These are phyloP conservation scores for Tauraco hartlaubi DNA, from an alignment of 2,797 vertebrate genomes.

Conservation along the genomic window DNA sequence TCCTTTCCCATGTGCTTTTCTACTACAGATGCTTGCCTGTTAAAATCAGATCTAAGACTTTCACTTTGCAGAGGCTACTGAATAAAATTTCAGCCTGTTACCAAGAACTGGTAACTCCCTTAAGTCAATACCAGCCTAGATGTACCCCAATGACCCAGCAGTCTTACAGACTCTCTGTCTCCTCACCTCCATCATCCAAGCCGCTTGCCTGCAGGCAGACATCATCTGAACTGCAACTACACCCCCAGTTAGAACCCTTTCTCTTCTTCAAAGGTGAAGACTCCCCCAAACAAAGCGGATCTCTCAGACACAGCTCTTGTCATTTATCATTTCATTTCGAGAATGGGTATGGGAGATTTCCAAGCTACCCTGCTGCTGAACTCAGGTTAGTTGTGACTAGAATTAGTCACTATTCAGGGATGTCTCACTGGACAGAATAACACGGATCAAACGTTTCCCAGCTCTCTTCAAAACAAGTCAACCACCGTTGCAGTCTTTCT, in stretches of 20 bases:
- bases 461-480: not conserved
- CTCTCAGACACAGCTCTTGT: not conserved
- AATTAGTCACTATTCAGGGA: not conserved
- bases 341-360: not conserved
- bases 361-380: not conserved
- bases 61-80: not conserved
- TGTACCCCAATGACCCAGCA: not conserved
- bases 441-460: not conserved
- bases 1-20: not conserved
- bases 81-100: not conserved
- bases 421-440: not conserved
- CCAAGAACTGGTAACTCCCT: not conserved
- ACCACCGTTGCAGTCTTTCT: not conserved
- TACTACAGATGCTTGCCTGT: not conserved
- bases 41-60: not conserved
- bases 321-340: not conserved
- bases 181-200: not conserved
- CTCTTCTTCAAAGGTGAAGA: not conserved
- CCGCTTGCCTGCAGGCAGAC: not conserved
- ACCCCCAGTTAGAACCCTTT: not conserved
- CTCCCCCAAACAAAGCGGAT: not conserved
- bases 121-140: not conserved
- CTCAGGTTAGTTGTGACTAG: not conserved
- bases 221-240: not conserved
- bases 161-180: not conserved